A percentile compares a stretch with the other conserved stretches of the same genome.
Evolutionary conservation across 2,888 invertebrate species (phyloP).

Genomic region (Apeira syringaria): DNA sequence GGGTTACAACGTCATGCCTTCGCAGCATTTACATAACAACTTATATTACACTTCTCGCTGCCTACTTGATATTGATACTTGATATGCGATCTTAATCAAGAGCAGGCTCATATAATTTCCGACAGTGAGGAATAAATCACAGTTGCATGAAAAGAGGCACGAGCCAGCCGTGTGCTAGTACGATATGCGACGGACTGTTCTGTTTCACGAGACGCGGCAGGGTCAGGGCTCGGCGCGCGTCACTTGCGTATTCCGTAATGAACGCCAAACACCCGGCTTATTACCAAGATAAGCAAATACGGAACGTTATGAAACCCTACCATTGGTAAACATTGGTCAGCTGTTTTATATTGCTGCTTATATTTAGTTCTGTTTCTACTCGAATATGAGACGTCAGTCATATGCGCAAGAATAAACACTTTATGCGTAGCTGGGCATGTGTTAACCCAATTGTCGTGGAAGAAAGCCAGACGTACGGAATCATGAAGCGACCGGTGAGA

Average conservation of each 20-base stretch:
- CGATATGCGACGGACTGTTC: slow-evolving; percentile 5
- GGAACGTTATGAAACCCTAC: slow-evolving; percentile 22
- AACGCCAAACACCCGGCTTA: slow-evolving; percentile 37
- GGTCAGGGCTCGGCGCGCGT: slow-evolving; percentile 44
- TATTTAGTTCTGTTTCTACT: slow-evolving; percentile 16
- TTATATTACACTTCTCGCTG: slow-evolving; percentile 31
- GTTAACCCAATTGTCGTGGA: slow-evolving; percentile 28
- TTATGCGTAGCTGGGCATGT: slow-evolving; percentile 21
- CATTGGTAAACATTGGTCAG: slow-evolving; percentile 29
- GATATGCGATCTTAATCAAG: slow-evolving; percentile 14
- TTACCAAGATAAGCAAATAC: slow-evolving; percentile 35
- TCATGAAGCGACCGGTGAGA: slow-evolving; percentile 21
- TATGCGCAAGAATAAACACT: slow-evolving; percentile 17
- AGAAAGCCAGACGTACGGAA: slow-evolving; percentile 25
- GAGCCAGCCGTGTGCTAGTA: slow-evolving; percentile 4
- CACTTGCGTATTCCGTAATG: slow-evolving; percentile 25
- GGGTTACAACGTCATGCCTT: slow-evolving; percentile 51
- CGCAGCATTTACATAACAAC: slow-evolving; percentile 38
- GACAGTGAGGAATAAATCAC: slow-evolving; percentile 13
- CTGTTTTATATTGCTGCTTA: slow-evolving; percentile 24
- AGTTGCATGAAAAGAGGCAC: slow-evolving; percentile 10
- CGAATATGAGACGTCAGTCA: slow-evolving; percentile 21
- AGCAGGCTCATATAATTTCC: no score
- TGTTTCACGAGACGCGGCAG: slow-evolving; percentile 43
- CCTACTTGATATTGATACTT: slow-evolving; percentile 10